Base-by-base conservation (phyloP, 2,888 invertebrate genomes). In the Diarsia rubi region DNA sequence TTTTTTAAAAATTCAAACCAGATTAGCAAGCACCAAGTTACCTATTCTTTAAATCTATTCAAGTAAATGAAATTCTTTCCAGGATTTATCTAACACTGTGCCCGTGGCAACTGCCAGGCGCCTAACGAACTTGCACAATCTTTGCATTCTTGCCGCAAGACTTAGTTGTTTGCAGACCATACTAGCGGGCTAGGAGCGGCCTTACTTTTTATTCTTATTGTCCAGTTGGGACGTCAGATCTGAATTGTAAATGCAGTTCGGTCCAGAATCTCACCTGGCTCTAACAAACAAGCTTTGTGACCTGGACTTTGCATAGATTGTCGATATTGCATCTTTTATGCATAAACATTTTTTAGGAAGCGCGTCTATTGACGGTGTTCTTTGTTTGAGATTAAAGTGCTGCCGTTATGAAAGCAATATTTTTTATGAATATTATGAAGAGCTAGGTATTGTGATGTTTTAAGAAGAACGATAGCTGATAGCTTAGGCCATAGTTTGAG, bases 261-360 rank as follows among this genome's bases (percentile, higher is more conserved):
- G 71, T 75, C 60, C 78, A 73, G 79, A 71, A 77, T 73, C 71
- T 69, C 84, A 80, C 76, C 86, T 76, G 57, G 79, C 66, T 67
- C 73, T 70, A 54, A 88, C 89, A 88, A 90, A 89, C 83, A 88
- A 86, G 85, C 88, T 87, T 88, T 87, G 89, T 86, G 84, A 81
- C 78, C 72, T 78, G 68, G 71, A 44, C 67, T 81, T 82, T 85
- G 84, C 86, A 75, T 82, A 79, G 62, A 83, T 83, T 75, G 79
- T 45, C 73, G 65, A 78, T 80, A 84, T 85, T 90, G 89, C 86
- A 85, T 77, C 77, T 84, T 81, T 70, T 82, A 86, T 88, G 78
- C 84, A 89, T 86, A 83, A 84, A 84, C 85, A 84, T 86, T 85
- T 84, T 78, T 76, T 59, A 44, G 31, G 21, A 63, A 64, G 44